Evolutionary conservation across 2,797 vertebrate species (phyloP).

Genomic region (Falco peregrinus): DNA sequence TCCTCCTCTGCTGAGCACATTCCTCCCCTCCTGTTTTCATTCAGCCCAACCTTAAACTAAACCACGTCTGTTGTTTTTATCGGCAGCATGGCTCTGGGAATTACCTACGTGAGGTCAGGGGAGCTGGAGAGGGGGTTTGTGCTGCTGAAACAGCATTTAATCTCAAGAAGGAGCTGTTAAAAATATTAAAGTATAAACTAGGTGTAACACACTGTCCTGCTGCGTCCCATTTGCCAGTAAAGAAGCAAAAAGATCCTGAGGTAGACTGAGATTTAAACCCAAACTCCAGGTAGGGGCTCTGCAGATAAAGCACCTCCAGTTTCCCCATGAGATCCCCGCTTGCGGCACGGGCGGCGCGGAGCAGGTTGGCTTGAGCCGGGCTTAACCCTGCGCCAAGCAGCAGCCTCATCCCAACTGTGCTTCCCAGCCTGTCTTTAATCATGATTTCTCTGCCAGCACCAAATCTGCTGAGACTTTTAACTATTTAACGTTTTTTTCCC

Average conservation of each 20-base stretch:
- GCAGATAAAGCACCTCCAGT: background rate
- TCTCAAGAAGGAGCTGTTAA: background rate
- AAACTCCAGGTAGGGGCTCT: background rate
- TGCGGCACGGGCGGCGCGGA: accelerated
- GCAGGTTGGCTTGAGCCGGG: background rate
- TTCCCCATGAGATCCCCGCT: accelerated
- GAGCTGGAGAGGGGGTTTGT: background rate
- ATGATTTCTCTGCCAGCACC: background rate
- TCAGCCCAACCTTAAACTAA: constrained; percentile 50
- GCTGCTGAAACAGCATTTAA: background rate
- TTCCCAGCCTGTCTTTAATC: background rate
- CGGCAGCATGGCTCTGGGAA: accelerated
- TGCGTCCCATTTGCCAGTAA: background rate
- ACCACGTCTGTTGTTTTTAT: background rate
- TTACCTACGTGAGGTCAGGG: background rate
- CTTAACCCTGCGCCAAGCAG: background rate
- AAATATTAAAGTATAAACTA: background rate
- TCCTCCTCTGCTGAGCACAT: background rate
- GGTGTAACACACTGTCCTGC: background rate
- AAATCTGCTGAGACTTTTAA: background rate
- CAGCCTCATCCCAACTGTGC: background rate
- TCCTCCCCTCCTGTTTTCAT: constrained; percentile 20
- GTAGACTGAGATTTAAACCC: background rate
- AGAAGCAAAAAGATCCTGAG: background rate
- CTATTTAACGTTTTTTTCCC: background rate